phyloP scores from a whole-genome alignment of 2,113 vertebrate genomes.

The Mormyrus iriodes region DNA sequence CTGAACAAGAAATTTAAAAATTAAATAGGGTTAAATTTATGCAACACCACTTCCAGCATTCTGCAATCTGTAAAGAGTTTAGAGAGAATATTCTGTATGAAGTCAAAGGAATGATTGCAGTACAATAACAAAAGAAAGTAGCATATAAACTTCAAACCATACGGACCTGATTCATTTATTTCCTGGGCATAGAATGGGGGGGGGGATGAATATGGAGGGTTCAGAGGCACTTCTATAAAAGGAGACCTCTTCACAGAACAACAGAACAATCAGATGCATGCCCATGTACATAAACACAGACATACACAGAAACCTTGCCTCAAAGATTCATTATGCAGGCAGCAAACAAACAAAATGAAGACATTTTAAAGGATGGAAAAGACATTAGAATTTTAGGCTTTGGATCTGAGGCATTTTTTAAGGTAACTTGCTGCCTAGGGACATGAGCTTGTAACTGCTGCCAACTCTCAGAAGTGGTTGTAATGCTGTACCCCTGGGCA shows the following conservation, averaged over 20 bases:
- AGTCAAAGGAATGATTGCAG: not conserved
- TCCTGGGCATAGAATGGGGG: not conserved
- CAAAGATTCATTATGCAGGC: not conserved
- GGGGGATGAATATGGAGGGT: not conserved
- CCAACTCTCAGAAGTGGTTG: not conserved
- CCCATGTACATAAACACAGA: not conserved
- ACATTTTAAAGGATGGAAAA: not conserved
- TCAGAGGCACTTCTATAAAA: not conserved
- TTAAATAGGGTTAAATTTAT: not conserved
- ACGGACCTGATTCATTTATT: not conserved
- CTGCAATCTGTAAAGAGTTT: conserved; percentile 19
- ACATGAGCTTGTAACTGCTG: not conserved
- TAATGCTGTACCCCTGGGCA: not conserved
- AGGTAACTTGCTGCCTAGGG: not conserved
- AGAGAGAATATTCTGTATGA: not conserved
- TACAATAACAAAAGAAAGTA: not conserved
- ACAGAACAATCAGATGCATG: not conserved
- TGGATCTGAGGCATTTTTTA: not conserved
- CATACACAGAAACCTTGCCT: not conserved
- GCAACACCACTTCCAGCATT: not conserved
- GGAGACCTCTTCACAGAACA: not conserved
- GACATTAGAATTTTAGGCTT: not conserved
- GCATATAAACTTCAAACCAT: not conserved
- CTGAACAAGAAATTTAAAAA: conserved; percentile 29
- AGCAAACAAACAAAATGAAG: not conserved